phyloP scores from a whole-genome alignment of 2,797 vertebrate species.

The Artibeus lituratus region DNA sequence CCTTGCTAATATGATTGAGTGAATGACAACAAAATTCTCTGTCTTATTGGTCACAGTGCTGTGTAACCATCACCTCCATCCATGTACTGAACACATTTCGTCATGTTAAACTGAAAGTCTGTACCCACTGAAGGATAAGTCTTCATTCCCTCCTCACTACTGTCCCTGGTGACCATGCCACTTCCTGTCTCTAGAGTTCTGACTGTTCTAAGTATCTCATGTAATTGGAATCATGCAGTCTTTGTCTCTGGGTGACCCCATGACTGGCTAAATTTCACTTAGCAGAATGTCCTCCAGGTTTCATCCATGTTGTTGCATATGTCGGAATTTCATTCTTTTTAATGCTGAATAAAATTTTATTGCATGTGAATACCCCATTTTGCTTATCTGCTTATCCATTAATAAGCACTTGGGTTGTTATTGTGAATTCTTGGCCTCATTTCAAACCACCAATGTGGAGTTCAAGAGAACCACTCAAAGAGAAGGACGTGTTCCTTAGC shows the following conservation, averaged over 20 bases:
- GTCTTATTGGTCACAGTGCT: background rate
- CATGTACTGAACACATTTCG: background rate
- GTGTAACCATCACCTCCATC: background rate
- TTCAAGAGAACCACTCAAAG: background rate
- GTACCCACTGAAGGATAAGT: background rate
- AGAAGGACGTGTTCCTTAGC: background rate
- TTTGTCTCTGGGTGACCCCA: background rate
- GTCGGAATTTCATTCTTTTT: background rate
- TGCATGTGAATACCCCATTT: background rate
- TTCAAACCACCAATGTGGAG: background rate
- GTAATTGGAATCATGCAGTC: background rate
- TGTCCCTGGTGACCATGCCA: background rate
- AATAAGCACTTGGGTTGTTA: background rate
- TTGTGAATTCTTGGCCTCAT: background rate
- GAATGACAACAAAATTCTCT: background rate
- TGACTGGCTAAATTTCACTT: background rate
- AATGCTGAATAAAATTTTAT: background rate
- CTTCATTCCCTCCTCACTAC: background rate
- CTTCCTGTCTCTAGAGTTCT: background rate
- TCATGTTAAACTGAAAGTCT: background rate
- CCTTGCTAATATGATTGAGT: background rate
- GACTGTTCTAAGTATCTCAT: background rate
- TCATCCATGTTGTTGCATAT: background rate
- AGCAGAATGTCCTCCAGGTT: background rate
- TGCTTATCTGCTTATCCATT: background rate